Evolutionary conservation across 2,888 invertebrate genomes (phyloP).

Genomic region (Epinotia demarniana): DNA sequence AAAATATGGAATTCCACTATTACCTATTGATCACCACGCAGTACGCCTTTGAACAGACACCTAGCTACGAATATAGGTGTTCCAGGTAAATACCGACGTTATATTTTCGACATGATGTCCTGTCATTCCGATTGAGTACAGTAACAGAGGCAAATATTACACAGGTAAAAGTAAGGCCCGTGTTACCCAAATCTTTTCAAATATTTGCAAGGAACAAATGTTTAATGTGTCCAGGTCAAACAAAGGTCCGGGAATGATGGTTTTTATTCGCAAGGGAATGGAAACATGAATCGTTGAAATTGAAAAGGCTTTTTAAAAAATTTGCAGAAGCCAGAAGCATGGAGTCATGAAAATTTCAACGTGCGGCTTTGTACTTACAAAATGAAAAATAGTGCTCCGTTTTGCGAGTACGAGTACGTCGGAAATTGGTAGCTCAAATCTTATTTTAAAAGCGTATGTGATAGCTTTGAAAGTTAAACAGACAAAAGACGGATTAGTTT

Average conservation of each 20-base stretch:
- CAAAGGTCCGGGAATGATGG: constrained; percentile 62
- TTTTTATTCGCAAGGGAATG: constrained; percentile 56
- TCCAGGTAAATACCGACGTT: not conserved
- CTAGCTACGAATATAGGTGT: not conserved
- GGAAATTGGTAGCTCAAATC: constrained; percentile 21
- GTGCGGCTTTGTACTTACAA: constrained; percentile 67
- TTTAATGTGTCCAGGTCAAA: constrained; percentile 67
- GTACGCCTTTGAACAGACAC: not conserved
- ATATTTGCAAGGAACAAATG: constrained; percentile 65
- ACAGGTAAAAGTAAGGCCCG: constrained; percentile 49
- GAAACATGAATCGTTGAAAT: constrained; percentile 67
- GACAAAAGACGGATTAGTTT: constrained; percentile 10
- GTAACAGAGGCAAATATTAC: constrained; percentile 29
- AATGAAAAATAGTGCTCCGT: constrained; percentile 69
- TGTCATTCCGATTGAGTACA: constrained; percentile 29
- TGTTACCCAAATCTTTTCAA: constrained; percentile 60
- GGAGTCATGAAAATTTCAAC: constrained; percentile 72
- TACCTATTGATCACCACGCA: not conserved
- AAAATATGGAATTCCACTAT: not conserved
- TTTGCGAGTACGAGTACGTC: constrained; percentile 54
- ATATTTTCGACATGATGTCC: not conserved
- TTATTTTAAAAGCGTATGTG: constrained; percentile 14
- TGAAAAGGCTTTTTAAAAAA: constrained; percentile 71
- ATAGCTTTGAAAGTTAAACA: constrained; percentile 9
- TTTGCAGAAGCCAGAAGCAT: constrained; percentile 64